A percentile compares a stretch with the other conserved stretches of the same genome.
phyloP scores from a whole-genome alignment of 2,113 vertebrate genomes.

The Microtus oregoni region DNA sequence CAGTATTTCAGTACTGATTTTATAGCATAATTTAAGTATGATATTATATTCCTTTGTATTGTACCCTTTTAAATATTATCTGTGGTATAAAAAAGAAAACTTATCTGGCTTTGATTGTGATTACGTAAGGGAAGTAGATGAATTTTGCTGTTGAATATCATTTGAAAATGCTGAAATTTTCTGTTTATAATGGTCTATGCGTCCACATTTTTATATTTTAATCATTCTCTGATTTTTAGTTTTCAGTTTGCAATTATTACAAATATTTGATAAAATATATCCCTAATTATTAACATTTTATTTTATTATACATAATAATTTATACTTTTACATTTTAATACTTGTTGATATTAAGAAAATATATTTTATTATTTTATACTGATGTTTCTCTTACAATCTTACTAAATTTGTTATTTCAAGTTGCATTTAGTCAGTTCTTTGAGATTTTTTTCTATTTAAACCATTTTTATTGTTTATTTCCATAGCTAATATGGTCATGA shows the following conservation, averaged over 20 bases:
- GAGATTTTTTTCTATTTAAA: background rate
- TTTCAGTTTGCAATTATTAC: background rate
- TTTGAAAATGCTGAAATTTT: background rate
- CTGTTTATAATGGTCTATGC: background rate
- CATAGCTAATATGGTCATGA: background rate
- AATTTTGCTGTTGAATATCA: background rate
- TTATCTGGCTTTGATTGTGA: background rate
- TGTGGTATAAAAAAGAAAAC: background rate
- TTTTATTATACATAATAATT: background rate
- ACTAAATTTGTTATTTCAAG: background rate
- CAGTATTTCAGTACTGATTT: background rate
- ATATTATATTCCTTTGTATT: background rate
- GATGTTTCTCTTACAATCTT: background rate
- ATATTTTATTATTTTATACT: background rate
- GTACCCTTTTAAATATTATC: background rate
- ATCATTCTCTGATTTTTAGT: background rate
- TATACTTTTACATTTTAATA: background rate
- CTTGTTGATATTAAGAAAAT: background rate
- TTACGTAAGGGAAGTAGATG: background rate
- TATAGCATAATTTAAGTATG: background rate
- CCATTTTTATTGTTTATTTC: background rate
- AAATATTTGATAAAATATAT: background rate
- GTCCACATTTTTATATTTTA: background rate
- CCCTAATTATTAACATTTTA: background rate
- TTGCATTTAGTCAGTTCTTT: background rate